Evolutionary conservation across 2,888 invertebrate genomes (phyloP).

Genomic region (Acleris sparsana): DNA sequence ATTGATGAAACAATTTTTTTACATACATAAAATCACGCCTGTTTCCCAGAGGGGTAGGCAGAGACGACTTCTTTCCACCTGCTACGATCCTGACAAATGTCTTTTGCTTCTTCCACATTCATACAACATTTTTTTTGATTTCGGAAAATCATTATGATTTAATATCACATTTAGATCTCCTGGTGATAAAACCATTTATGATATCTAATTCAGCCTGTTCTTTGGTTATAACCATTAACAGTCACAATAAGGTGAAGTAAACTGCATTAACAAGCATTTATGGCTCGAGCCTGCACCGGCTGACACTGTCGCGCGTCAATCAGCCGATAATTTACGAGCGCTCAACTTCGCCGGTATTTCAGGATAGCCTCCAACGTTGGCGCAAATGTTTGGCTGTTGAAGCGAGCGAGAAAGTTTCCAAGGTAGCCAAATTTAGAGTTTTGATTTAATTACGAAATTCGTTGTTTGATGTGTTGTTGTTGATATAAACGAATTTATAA

Average conservation of each 20-base stretch:
- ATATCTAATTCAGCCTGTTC: neutral
- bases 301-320: conserved; percentile 33
- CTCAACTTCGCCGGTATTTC: conserved; percentile 22
- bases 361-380: conserved; percentile 19
- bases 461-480: neutral
- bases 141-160: too few relatives aligned
- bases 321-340: conserved; percentile 34
- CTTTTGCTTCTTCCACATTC: too few relatives aligned
- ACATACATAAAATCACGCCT: too few relatives aligned
- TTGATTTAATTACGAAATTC: neutral
- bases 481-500: too few relatives aligned
- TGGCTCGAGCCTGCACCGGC: conserved; percentile 22
- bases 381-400: conserved; percentile 6
- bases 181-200: too few relatives aligned
- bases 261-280: conserved; percentile 34
- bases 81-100: too few relatives aligned
- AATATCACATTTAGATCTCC: too few relatives aligned
- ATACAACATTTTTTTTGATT: too few relatives aligned
- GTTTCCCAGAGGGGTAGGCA: too few relatives aligned
- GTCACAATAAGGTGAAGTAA: conserved; percentile 27
- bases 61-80: too few relatives aligned
- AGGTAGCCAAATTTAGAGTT: neutral
- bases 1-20: too few relatives aligned
- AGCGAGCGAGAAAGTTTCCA: conserved; percentile 3
- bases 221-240: conserved; percentile 21